Evolutionary conservation across 1,140 invertebrate species (phyloP).

Genomic region (Whitmania pigra): DNA sequence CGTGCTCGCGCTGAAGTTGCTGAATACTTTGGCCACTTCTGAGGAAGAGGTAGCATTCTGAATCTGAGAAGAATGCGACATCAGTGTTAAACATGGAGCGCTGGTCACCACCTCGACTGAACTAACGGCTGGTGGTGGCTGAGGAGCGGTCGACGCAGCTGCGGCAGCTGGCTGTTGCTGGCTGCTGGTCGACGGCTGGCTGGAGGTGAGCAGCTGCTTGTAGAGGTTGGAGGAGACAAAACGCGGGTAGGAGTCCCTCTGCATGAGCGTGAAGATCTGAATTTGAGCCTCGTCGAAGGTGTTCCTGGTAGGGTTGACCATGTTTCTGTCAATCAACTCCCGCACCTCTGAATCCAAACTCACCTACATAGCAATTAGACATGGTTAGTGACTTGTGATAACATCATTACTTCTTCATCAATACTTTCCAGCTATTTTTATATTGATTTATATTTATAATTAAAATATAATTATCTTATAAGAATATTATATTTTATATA

Average conservation of each 20-base stretch:
- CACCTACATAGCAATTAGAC: not conserved
- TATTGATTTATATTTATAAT: too few relatives aligned
- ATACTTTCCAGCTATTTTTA: too few relatives aligned
- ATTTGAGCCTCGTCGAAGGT: conserved; percentile 15
- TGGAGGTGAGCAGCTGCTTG: conserved; percentile 11
- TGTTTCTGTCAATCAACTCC: conserved; percentile 11
- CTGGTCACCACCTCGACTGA: not conserved
- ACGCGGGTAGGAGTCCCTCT: conserved; percentile 14
- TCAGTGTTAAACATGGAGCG: too few relatives aligned
- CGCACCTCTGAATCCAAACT: conserved; percentile 9
- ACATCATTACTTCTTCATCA: too few relatives aligned
- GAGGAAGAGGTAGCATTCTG: too few relatives aligned
- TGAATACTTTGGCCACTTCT: too few relatives aligned
- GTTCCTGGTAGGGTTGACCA: not conserved
- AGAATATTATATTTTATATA: too few relatives aligned
- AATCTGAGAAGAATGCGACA: too few relatives aligned
- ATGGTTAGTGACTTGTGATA: too few relatives aligned
- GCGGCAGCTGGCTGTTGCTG: not conserved
- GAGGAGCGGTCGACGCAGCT: not conserved
- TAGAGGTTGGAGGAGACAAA: conserved; percentile 15
- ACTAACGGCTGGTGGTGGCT: not conserved
- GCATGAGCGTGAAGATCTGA: conserved; percentile 19
- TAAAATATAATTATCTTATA: too few relatives aligned
- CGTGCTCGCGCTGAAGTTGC: not conserved
- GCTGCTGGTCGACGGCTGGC: too few relatives aligned